A percentile compares a stretch with the other conserved stretches of the same genome.
phyloP scores from a whole-genome alignment of 30 jellyfish, hydroid and myxozoan genomes.

The Pelagia noctiluca region DNA sequence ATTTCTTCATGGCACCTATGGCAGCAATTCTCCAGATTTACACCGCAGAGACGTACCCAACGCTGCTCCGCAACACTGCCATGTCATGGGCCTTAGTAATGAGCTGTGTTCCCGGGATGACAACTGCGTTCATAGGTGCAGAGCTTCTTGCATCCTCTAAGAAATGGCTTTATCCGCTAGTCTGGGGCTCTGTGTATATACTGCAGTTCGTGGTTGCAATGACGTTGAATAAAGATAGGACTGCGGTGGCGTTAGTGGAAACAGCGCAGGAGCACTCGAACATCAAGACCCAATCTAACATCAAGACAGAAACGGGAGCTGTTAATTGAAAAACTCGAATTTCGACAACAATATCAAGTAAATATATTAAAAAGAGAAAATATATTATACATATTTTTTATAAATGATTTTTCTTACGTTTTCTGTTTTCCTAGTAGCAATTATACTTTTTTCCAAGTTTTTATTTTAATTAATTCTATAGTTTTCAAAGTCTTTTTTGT shows the following conservation, averaged over 20 bases:
- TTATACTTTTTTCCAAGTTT: too few species aligned
- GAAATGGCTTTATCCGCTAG: conserved; percentile 65
- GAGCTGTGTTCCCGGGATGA: conserved; percentile 64
- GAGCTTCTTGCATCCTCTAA: conserved; percentile 29
- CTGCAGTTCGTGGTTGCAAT: conserved; percentile 37
- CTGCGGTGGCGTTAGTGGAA: conserved; percentile 15
- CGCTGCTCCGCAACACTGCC: conserved; percentile 54
- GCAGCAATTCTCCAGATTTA: conserved; percentile 53
- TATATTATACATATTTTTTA: too few species aligned
- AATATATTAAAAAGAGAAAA: too few species aligned
- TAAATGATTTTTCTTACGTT: too few species aligned
- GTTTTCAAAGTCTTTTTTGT: too few species aligned
- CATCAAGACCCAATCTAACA: too few species aligned
- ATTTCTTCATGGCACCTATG: conserved; percentile 77
- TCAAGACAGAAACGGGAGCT: too few species aligned
- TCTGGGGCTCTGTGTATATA: conserved; percentile 61
- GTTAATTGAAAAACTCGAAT: too few species aligned
- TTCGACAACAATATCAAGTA: too few species aligned
- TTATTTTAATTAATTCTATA: too few species aligned
- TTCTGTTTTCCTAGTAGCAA: too few species aligned
- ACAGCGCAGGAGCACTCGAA: conserved; percentile 1
- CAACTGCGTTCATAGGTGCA: conserved; percentile 69
- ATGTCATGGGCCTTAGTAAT: conserved; percentile 59
- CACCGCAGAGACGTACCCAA: conserved; percentile 75
- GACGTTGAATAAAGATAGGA: conserved; percentile 61